Evolutionary conservation across 2,113 vertebrate genomes (phyloP), one percentile per base, ranked within the genome.

Genomic region (Anas platyrhynchos): DNA sequence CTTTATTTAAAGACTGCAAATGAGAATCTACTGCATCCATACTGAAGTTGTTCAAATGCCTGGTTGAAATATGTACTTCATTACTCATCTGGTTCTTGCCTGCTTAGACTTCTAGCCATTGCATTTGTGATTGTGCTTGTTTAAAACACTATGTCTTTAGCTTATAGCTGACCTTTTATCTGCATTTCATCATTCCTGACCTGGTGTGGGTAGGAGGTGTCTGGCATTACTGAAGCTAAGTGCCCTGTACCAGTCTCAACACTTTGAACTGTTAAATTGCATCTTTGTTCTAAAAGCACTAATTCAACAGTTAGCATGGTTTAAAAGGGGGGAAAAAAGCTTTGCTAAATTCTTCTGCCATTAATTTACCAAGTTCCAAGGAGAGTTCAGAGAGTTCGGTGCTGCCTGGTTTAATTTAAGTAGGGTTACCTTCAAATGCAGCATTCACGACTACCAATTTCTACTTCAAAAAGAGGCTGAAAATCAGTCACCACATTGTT

Each of bases 321-420:
- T 94, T 69, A 84, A 29, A 79, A 79, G 1, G 0, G 9, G 2
- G 0, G 8, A 65, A 65, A 54, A 77, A 74, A 34, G 22, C 29
- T 88, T 86, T 89, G 41, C n/a, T 86, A 46, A 86, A 93, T n/a
- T 76, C 12, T 87, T 88, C 41, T 92, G 86, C 31, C 44, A 72
- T 76, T 92, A 79, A 92, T 91, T 91, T 92, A 85, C 62, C 16
- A 79, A 83, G 34, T 91, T 92, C 69, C 48, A 92, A 69, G 46
- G 69, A 94, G 83, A 93, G 36, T 92, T 95, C 83, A 76, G 69
- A 94, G 83, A 93, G 36, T 92, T 95, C 83, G 73, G 26, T 88
- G 50, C 90, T 92, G 77, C 56, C 93, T 92, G 31, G 13, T 76
- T 92, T 86, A 38, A 91, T 95, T 94, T 89, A 85, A 78, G 50